phyloP scores from a whole-genome alignment of 1,140 invertebrate species.

The Kradibia gibbosae region DNA sequence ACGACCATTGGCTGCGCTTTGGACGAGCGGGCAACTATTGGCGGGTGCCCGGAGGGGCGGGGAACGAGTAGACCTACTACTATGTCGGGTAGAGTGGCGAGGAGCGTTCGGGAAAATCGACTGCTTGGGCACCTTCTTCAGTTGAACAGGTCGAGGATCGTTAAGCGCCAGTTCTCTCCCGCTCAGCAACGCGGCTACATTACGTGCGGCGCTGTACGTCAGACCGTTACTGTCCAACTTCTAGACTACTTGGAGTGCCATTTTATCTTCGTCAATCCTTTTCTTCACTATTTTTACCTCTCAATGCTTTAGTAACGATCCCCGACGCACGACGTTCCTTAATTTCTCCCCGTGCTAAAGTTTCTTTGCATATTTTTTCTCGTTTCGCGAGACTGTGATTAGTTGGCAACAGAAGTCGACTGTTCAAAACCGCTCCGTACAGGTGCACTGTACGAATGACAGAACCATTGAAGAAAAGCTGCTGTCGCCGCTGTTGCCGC shows the following conservation, averaged over 20 bases:
- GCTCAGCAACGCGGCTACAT: slow-evolving; percentile 70
- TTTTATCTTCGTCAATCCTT: not conserved
- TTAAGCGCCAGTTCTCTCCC: slow-evolving; percentile 68
- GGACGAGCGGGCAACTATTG: not conserved
- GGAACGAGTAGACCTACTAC: not conserved
- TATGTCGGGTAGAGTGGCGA: not conserved
- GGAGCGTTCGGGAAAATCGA: slow-evolving; percentile 27
- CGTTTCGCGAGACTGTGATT: not conserved
- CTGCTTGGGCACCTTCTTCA: slow-evolving; percentile 48
- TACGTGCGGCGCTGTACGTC: slow-evolving; percentile 50
- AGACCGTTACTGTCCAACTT: not conserved
- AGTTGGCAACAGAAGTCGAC: not conserved
- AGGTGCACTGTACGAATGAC: slow-evolving; percentile 31
- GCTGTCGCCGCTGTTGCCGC: slow-evolving; percentile 7
- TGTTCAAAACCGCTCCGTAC: not conserved
- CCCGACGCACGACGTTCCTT: not conserved
- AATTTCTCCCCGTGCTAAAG: not conserved
- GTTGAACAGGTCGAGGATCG: slow-evolving; percentile 63
- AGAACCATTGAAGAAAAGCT: not conserved
- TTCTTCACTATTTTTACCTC: slow-evolving; percentile 4
- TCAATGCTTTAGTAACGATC: not conserved
- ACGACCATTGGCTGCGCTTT: not conserved
- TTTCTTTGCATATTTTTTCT: not conserved
- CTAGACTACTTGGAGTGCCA: not conserved
- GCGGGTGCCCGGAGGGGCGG: not conserved